phyloP scores from a whole-genome alignment of 2,797 vertebrate species.

The Cyprinodon diabolis region DNA sequence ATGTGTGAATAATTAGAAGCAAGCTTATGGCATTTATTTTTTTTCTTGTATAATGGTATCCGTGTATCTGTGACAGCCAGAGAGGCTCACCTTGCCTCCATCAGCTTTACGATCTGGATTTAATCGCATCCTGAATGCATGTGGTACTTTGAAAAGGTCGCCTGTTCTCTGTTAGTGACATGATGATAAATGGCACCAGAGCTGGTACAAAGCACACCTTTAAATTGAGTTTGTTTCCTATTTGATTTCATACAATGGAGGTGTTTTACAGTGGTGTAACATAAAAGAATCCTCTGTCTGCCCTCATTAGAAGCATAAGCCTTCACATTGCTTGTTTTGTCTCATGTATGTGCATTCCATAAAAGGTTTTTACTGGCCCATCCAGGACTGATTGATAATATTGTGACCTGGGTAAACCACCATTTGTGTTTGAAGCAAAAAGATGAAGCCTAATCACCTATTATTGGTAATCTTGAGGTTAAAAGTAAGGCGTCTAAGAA shows the following conservation, averaged over 20 bases:
- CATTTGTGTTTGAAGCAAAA: neutral
- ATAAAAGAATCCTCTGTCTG: neutral
- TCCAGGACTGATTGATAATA: neutral
- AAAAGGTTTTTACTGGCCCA: constrained; percentile 4
- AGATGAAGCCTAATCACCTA: neutral
- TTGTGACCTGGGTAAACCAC: too few species aligned
- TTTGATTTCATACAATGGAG: constrained; percentile 37
- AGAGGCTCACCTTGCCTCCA: constrained; percentile 9
- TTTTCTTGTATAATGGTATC: constrained; percentile 13
- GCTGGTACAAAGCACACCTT: constrained; percentile 23
- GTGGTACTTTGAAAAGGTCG: constrained; percentile 60
- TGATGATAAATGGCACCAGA: constrained; percentile 57
- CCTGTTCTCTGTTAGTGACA: constrained; percentile 48
- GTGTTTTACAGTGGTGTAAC: constrained; percentile 19
- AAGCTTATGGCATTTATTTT: neutral
- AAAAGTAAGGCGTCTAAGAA: neutral
- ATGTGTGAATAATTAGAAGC: neutral
- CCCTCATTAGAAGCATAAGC: constrained; percentile 29
- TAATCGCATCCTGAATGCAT: constrained; percentile 61
- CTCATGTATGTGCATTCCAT: neutral
- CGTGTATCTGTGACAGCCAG: constrained; percentile 27
- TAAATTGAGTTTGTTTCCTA: constrained; percentile 46
- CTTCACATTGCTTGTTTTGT: constrained; percentile 14
- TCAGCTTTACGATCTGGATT: constrained; percentile 29
- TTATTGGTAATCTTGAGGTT: neutral